These are phyloP conservation scores for Sphinx pinastri DNA, from an alignment of 2,888 invertebrate genomes.

Conservation along the genomic window DNA sequence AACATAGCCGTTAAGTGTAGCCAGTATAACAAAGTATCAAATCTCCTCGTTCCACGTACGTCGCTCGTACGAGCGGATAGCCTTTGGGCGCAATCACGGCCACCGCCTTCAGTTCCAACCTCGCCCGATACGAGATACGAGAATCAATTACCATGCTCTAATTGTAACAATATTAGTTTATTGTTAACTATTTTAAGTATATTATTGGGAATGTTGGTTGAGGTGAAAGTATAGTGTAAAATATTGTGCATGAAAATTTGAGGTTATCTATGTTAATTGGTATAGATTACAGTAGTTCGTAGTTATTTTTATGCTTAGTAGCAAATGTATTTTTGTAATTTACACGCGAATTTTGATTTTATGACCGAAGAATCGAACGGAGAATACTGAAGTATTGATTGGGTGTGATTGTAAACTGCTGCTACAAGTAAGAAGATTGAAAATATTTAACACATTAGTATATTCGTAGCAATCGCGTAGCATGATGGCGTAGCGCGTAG, in stretches of 20 bases:
- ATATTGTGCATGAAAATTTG: no score
- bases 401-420: no score
- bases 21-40: slow-evolving; percentile 42
- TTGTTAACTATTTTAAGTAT: slow-evolving; percentile 16
- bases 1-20: no score
- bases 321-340: background rate
- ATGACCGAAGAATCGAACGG: no score
- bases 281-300: no score
- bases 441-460: background rate
- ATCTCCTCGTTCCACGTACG: slow-evolving; percentile 33
- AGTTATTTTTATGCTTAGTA: no score
- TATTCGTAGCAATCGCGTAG: background rate
- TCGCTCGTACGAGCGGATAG: slow-evolving; percentile 61
- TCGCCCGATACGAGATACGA: slow-evolving; percentile 7
- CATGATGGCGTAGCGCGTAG: background rate
- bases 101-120: slow-evolving; percentile 27
- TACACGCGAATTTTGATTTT: no score
- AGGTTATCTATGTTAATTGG: no score
- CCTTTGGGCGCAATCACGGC: slow-evolving; percentile 74
- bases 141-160: slow-evolving; percentile 25
- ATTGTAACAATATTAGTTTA: slow-evolving; percentile 22
- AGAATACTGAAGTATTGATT: no score
- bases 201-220: background rate
- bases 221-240: background rate
- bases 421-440: no score